Conservation (phyloP, 2,797 vertebrate species). For the Morelia viridis region DNA sequence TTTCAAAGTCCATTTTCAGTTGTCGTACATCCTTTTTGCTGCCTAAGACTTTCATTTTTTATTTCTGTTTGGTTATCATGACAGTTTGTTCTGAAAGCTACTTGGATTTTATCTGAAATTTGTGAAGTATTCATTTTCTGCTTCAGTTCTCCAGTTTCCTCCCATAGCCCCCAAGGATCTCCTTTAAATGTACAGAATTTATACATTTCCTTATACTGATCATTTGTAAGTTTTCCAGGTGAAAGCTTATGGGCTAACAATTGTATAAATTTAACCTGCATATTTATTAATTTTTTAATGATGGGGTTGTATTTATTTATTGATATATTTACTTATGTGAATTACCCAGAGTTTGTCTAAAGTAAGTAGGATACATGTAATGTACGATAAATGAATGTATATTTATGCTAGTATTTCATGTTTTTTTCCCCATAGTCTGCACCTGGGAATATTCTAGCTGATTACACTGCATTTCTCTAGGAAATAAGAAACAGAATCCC, state of each 20-base stretch:
- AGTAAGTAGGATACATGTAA: not conserved
- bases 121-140: not conserved
- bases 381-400: not conserved
- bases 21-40: not conserved
- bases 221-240: not conserved
- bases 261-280: not conserved
- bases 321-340: not conserved
- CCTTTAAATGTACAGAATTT: not conserved
- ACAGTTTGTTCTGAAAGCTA: not conserved
- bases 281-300: not conserved
- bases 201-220: not conserved
- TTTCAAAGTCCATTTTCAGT: not conserved
- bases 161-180: not conserved
- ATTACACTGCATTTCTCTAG: not conserved
- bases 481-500: not conserved
- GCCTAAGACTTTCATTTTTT: not conserved
- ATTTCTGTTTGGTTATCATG: not conserved
- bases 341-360: not conserved
- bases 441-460: not conserved
- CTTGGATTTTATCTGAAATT: not conserved
- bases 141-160: not conserved
- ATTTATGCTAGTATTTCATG: not conserved
- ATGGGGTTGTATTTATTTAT: not conserved
- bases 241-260: not conserved
- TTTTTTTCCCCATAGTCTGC: not conserved